These are phyloP conservation scores for Plecotus auritus DNA, from an alignment of 2,113 vertebrate genomes.

Conservation along the genomic window DNA sequence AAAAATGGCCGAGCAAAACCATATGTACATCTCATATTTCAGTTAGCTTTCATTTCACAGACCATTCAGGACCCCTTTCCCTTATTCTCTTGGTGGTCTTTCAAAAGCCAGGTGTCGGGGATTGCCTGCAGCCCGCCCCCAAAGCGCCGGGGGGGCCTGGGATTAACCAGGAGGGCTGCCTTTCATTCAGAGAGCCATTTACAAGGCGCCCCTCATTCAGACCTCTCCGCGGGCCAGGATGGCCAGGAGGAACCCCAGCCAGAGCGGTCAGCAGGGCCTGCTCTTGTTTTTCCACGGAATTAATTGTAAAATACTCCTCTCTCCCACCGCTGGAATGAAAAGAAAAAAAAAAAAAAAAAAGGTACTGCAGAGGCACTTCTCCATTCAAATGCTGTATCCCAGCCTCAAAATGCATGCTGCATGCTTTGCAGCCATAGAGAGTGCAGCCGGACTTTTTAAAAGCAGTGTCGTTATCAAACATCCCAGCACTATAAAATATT, in stretches of 20 bases:
- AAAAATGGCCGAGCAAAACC: conserved; percentile 57
- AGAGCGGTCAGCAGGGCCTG: conserved; percentile 60
- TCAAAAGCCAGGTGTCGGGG: conserved; percentile 87
- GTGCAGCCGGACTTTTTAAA: background rate
- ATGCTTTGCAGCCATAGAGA: background rate
- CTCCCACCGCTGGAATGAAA: background rate
- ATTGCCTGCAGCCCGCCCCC: conserved; percentile 81
- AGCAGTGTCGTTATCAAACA: background rate
- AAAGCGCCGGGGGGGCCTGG: conserved; percentile 83
- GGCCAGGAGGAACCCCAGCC: conserved; percentile 69
- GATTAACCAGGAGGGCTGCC: conserved; percentile 74
- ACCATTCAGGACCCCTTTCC: conserved; percentile 65
- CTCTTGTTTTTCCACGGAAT: conserved; percentile 68
- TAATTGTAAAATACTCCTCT: conserved; percentile 51
- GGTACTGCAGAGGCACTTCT: background rate
- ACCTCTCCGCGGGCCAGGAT: conserved; percentile 60
- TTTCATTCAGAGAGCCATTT: conserved; percentile 77
- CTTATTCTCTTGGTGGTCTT: conserved; percentile 82
- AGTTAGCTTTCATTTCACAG: conserved; percentile 74
- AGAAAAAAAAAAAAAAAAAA: background rate
- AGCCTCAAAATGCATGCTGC: background rate
- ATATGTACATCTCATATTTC: conserved; percentile 64
- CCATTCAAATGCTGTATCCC: background rate
- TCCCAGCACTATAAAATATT: background rate
- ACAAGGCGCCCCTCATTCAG: conserved; percentile 81